These are phyloP conservation scores for Mycogona germanica DNA, from an alignment of 2,888 invertebrate species.

Conservation along the genomic window DNA sequence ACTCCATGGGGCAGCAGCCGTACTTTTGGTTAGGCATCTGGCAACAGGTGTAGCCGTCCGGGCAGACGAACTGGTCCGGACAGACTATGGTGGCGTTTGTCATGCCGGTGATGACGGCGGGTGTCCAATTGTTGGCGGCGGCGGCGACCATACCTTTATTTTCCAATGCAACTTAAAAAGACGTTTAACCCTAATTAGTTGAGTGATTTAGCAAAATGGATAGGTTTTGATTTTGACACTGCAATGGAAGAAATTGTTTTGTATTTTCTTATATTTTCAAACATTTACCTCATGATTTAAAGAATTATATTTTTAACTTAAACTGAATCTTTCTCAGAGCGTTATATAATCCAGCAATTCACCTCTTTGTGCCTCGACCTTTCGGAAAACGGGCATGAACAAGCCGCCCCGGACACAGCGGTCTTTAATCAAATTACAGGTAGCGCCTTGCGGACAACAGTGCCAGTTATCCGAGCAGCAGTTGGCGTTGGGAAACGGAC, in stretches of 20 bases:
- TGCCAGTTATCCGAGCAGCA: conserved; percentile 13
- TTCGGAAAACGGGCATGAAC: conserved; percentile 1
- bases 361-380: neutral
- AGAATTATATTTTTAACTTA: neutral
- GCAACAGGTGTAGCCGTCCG: conserved; percentile 8
- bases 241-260: no score
- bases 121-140: no score
- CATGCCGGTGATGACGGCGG: no score
- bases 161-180: no score
- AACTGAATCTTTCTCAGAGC: neutral
- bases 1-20: conserved; percentile 9
- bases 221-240: neutral
- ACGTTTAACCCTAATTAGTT: neutral
- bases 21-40: conserved; percentile 3
- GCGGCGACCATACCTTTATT: no score
- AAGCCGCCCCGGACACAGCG: conserved; percentile 7
- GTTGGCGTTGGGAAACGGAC: conserved; percentile 8
- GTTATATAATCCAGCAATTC: no score
- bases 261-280: neutral
- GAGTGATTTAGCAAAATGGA: neutral
- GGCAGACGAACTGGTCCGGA: neutral
- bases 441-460: conserved; percentile 12
- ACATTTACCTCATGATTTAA: neutral
- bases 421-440: neutral
- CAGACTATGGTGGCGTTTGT: neutral